Evolutionary conservation across 2,113 vertebrate species (phyloP), one percentile per base, ranked within the genome.

Genomic region (Sisor rabdophorus): DNA sequence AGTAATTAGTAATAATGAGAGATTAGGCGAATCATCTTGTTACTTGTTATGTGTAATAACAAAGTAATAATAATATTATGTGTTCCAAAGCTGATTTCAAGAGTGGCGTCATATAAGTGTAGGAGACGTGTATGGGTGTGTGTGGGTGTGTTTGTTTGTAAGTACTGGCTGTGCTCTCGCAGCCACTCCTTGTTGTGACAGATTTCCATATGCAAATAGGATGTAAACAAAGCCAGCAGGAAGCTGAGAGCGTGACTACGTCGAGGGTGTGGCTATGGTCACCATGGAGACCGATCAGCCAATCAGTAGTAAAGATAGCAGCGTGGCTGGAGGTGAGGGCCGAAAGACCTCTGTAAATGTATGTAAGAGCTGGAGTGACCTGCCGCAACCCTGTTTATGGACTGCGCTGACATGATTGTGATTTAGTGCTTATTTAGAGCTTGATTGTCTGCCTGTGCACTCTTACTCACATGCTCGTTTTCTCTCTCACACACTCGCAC

Each of bases 141-240:
- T 60, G 28, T 58, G 64, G 5, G 47, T 75, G 60, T 75, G 73
- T 61, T 19, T 53, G 53, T 22, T 19, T 63, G 58, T 6, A 55
- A 79, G 20, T 40, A 26, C 13, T 75, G 75, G 50, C 78, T 69
- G 58, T 56, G 67, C 36, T 53, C 44, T 60, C 64, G 26, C 71
- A 53, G 73, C 73, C 65, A 75, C 28, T 73, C 54, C 48, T 44
- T 82, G 80, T 75, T 84, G 53, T 82, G 83, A 81, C 79, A 84
- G 63, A 80, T 80, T 73, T 80, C 69, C 75, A 72, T 79, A 80
- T 84, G 83, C 73, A 75, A 74, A 78, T 76, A 54, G 61, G 47
- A 78, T 76, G 79, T 80, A 84, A 84, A 84, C 81, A 79, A 61
- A 76, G 72, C 73, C 17, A n/a, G 56, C 82, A 77, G 82, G 74